These are phyloP conservation scores for Heterotis niloticus DNA, from an alignment of 2,113 vertebrate genomes.

Conservation along the genomic window DNA sequence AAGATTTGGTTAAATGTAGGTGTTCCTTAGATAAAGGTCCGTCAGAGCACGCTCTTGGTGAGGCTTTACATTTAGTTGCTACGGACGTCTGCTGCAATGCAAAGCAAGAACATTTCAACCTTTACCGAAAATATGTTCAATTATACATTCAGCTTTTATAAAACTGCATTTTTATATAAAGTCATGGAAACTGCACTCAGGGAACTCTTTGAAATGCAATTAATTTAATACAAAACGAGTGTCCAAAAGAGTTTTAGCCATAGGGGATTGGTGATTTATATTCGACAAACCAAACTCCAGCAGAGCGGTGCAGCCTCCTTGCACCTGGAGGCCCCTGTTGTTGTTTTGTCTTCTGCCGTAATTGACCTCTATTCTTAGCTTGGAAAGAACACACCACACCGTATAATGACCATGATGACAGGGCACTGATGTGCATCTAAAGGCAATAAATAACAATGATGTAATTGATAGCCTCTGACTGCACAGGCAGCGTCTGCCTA, in stretches of 20 bases:
- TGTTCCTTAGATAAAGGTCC: no score
- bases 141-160: background rate
- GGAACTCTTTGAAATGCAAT: background rate
- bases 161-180: background rate
- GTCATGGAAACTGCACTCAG: background rate
- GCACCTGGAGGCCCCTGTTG: constrained; percentile 18
- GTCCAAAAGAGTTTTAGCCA: background rate
- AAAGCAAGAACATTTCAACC: no score
- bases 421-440: constrained; percentile 10
- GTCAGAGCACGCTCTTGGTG: no score
- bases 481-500: constrained; percentile 7
- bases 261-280: background rate
- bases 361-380: constrained; percentile 27
- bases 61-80: no score
- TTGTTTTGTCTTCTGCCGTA: constrained; percentile 28
- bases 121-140: no score
- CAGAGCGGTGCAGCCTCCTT: background rate
- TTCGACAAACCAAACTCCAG: background rate
- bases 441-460: constrained; percentile 28
- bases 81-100: no score
- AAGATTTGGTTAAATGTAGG: no score
- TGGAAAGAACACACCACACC: constrained; percentile 18
- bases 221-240: background rate
- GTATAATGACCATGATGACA: constrained; percentile 27
- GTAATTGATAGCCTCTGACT: constrained; percentile 17